These are phyloP conservation scores for Drosophila littoralis DNA, from an alignment of 1,140 invertebrate species.

Conservation along the genomic window DNA sequence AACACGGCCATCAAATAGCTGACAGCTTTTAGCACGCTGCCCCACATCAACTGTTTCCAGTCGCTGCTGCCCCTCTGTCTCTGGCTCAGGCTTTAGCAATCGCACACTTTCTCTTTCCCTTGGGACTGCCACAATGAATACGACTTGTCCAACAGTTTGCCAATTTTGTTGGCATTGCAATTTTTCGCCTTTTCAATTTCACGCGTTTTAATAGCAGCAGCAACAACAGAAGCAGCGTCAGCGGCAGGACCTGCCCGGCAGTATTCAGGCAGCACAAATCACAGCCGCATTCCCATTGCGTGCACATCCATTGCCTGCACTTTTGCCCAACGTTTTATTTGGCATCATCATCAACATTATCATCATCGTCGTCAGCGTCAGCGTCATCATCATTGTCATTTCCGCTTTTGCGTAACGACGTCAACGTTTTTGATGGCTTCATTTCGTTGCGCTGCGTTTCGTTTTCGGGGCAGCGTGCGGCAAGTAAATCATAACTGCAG, in stretches of 20 bases:
- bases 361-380: slow-evolving; percentile 4
- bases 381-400: slow-evolving; percentile 74
- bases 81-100: background rate
- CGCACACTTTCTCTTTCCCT: background rate
- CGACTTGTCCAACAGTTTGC: slow-evolving; percentile 40
- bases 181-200: slow-evolving; percentile 79
- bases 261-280: slow-evolving; percentile 43
- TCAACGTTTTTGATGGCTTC: slow-evolving; percentile 81
- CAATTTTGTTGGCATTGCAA: slow-evolving; percentile 62
- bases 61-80: background rate
- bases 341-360: slow-evolving; percentile 36
- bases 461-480: slow-evolving; percentile 41
- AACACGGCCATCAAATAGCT: slow-evolving; percentile 46
- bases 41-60: slow-evolving; percentile 41
- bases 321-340: slow-evolving; percentile 48
- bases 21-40: slow-evolving; percentile 42
- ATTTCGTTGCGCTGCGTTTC: slow-evolving; percentile 62
- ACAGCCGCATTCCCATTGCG: slow-evolving; percentile 55
- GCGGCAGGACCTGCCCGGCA: slow-evolving; percentile 5
- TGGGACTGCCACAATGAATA: slow-evolving; percentile 12
- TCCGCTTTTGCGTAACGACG: slow-evolving; percentile 79
- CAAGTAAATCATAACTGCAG: slow-evolving; percentile 74
- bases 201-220: slow-evolving; percentile 68
- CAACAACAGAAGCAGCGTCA: slow-evolving; percentile 14
- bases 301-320: slow-evolving; percentile 22